A percentile compares a stretch with the other conserved stretches of the same genome.
phyloP scores from a whole-genome alignment of 2,113 vertebrate genomes.

The Tupaia tana region DNA sequence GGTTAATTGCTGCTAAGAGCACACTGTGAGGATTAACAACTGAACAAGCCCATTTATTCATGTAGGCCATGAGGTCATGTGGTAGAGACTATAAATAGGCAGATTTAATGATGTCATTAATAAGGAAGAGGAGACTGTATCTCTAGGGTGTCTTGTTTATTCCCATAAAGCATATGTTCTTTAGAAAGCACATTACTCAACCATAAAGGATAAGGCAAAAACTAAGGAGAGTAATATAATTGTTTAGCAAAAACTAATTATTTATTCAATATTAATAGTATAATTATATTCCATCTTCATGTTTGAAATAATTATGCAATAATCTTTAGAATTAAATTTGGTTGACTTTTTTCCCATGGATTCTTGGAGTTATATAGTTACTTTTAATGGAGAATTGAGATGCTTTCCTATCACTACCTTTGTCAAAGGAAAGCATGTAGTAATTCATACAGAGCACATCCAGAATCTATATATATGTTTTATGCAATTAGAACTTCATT shows the following conservation, averaged over 20 bases:
- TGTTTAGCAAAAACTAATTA: constrained; percentile 49
- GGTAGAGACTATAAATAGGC: constrained; percentile 84
- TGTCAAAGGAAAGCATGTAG: constrained; percentile 18
- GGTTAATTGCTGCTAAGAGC: constrained; percentile 81
- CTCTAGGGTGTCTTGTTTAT: background rate
- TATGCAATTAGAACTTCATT: background rate
- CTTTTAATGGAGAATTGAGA: background rate
- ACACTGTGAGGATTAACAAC: constrained; percentile 79
- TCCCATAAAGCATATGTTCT: constrained; percentile 57
- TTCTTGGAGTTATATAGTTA: background rate
- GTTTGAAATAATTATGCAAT: constrained; percentile 48
- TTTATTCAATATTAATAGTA: background rate
- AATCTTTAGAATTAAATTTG: constrained; percentile 50
- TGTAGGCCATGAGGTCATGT: constrained; percentile 77
- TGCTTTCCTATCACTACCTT: background rate
- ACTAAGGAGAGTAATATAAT: constrained; percentile 28
- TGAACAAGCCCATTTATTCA: constrained; percentile 79
- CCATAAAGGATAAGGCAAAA: constrained; percentile 69
- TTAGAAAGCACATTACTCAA: constrained; percentile 64
- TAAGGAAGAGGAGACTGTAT: background rate
- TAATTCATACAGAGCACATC: constrained; percentile 12
- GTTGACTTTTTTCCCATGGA: background rate
- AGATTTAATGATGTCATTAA: constrained; percentile 83
- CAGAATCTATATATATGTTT: background rate
- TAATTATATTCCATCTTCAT: constrained; percentile 43